phyloP scores from a whole-genome alignment of 2,113 vertebrate genomes.

The Amphiprion percula region DNA sequence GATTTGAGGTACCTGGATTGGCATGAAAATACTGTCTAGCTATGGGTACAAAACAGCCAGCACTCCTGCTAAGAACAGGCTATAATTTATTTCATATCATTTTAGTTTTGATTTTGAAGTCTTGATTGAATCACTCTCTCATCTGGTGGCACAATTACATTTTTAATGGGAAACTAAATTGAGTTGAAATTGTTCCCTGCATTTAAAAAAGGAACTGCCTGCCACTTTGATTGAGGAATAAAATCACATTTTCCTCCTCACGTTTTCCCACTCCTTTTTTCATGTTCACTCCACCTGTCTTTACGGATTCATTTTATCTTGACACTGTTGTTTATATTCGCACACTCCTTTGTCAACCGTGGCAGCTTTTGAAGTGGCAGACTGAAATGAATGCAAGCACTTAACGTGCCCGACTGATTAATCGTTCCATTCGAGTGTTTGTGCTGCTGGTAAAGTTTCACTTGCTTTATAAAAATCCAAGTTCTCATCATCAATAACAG shows the following conservation, averaged over 20 bases:
- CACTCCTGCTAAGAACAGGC: constrained; percentile 25
- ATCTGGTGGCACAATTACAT: constrained; percentile 58
- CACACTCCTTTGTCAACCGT: constrained; percentile 47
- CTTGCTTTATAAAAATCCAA: constrained; percentile 31
- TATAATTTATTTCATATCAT: constrained; percentile 51
- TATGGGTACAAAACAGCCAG: constrained; percentile 4
- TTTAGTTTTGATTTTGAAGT: constrained; percentile 66
- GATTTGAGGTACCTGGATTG: not conserved
- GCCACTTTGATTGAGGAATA: constrained; percentile 56
- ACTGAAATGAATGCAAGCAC: constrained; percentile 53
- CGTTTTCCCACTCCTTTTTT: constrained; percentile 5
- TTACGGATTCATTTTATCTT: constrained; percentile 44
- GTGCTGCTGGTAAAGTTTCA: constrained; percentile 40
- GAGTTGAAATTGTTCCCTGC: constrained; percentile 63
- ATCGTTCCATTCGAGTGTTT: constrained; percentile 27
- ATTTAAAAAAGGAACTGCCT: constrained; percentile 36
- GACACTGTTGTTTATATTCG: constrained; percentile 56
- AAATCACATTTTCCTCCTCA: constrained; percentile 44
- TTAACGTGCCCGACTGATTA: constrained; percentile 42
- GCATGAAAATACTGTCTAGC: constrained; percentile 32
- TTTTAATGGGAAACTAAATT: constrained; percentile 71
- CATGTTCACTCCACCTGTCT: constrained; percentile 48
- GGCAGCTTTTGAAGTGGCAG: constrained; percentile 42
- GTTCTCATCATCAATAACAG: constrained; percentile 43
- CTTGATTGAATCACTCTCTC: constrained; percentile 67